Evolutionary conservation across 2,888 invertebrate species (phyloP).

Genomic region (Dynastes maya): DNA sequence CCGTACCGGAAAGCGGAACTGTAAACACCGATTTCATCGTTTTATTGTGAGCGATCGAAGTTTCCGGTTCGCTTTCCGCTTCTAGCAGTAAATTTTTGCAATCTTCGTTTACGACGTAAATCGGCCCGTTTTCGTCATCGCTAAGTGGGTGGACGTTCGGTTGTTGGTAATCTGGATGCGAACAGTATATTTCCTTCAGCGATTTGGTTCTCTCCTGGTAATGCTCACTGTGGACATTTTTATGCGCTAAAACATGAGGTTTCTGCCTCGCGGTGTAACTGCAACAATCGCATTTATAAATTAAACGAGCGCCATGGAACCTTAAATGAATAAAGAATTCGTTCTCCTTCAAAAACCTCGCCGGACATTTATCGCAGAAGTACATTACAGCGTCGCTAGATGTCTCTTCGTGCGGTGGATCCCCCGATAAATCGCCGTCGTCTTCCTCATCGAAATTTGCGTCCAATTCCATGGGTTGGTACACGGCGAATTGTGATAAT

Average conservation of each 20-base stretch:
- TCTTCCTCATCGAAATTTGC: slow-evolving; percentile 51
- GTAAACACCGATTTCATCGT: slow-evolving; percentile 63
- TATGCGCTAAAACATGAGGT: slow-evolving; percentile 79
- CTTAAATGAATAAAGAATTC: slow-evolving; percentile 83
- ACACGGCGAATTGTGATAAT: slow-evolving; percentile 58
- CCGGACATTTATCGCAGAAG: slow-evolving; percentile 88
- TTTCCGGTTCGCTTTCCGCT: slow-evolving; percentile 55
- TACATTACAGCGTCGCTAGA: slow-evolving; percentile 72
- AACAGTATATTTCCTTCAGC: slow-evolving; percentile 77
- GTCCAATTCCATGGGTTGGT: not conserved
- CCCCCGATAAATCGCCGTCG: slow-evolving; percentile 65
- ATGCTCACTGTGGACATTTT: slow-evolving; percentile 82
- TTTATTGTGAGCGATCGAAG: slow-evolving; percentile 50
- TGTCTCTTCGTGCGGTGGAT: slow-evolving; percentile 52
- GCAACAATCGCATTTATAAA: slow-evolving; percentile 83
- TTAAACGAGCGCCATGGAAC: slow-evolving; percentile 78
- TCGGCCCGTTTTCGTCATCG: slow-evolving; percentile 69
- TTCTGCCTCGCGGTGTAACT: slow-evolving; percentile 84
- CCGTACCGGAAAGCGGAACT: slow-evolving; percentile 78
- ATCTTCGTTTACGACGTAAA: slow-evolving; percentile 65
- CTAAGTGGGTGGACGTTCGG: slow-evolving; percentile 71
- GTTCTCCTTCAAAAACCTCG: slow-evolving; percentile 83
- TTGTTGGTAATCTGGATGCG: slow-evolving; percentile 77
- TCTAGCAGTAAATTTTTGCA: slow-evolving; percentile 55
- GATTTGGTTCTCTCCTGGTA: slow-evolving; percentile 85